Base-by-base conservation (phyloP, 1,140 invertebrate species). In the Neodiprion virginianus region DNA sequence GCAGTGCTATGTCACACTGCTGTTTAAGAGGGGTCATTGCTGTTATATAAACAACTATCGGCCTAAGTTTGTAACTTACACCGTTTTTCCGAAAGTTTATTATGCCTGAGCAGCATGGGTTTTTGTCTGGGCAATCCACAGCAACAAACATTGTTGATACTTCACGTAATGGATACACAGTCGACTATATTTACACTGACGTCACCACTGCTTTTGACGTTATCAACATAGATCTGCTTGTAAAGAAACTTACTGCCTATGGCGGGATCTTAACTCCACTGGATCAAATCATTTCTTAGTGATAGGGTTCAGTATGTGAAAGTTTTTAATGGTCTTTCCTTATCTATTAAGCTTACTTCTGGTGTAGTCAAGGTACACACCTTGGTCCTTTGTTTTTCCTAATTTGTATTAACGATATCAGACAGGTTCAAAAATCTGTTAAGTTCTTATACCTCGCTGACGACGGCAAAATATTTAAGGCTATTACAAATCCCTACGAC, bases 291-390 rank as follows among this genome's bases (percentile, higher is more conserved):
- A n/a, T 61, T 61, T 61, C n/a, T 61, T 10, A 11, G 10, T 61
- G 53, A 61, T 61, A 61, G 53, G n/a, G n/a, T 61, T 61, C 53
- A 61, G n/a, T 11, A n/a, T 11, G 53, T 61, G n/a, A 61, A 61
- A 61, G 53, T 61, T 61, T 11, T 11, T 11, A 61, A 61, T 61
- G 10, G n/a, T 61, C 10, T 61, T 11, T 61, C 53, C n/a, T 11
- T 11, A 11, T 1, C 53, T 11, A 61, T 61, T 11, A 11, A 11
- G 10, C 1, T 61, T 11, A 61, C 53, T 11, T 61, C 53, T 11
- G 53, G 53, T 61, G 53, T 61, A 11, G 53, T 11, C 53, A 61
- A 61, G 1, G 53, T n/a, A 61, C 53, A n/a, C 53, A 61, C n/a
- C n/a, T 61, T 11, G 53, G 53, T 61, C 53, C 53, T 11, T 61